Conservation (phyloP, 1,140 invertebrate genomes). For the Drosophila ananassae region DNA sequence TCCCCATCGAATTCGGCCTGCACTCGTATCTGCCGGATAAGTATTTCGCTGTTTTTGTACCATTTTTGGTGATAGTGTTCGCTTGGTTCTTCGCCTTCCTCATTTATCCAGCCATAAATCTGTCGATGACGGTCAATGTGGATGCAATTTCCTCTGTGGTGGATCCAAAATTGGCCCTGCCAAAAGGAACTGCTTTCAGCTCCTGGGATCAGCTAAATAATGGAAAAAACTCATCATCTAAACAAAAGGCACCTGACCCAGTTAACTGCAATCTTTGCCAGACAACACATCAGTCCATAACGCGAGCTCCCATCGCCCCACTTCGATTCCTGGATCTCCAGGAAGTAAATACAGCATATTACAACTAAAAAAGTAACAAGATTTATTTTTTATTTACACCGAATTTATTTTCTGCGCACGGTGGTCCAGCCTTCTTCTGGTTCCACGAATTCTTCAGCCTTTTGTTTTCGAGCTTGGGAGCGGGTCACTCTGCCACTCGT, state of each 20-base stretch:
- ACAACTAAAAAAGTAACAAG: conserved; percentile 57
- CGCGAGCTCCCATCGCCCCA: conserved; percentile 60
- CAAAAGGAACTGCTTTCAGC: conserved; percentile 45
- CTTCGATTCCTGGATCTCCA: conserved; percentile 71
- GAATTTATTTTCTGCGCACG: conserved; percentile 85
- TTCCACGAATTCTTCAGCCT: conserved; percentile 85
- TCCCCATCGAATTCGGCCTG: conserved; percentile 90
- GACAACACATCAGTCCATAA: conserved; percentile 43
- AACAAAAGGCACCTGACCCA: background rate
- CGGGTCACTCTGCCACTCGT: conserved; percentile 61
- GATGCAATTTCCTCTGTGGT: conserved; percentile 89
- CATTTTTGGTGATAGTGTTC: conserved; percentile 90
- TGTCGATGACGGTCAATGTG: conserved; percentile 89
- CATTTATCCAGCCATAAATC: conserved; percentile 93
- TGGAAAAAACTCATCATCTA: background rate
- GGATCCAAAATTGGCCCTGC: conserved; percentile 85
- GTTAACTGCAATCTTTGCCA: conserved; percentile 51
- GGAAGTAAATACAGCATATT: conserved; percentile 71
- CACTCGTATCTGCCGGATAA: conserved; percentile 92
- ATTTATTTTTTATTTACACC: conserved; percentile 4
- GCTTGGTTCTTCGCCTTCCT: conserved; percentile 91
- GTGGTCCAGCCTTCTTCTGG: conserved; percentile 86
- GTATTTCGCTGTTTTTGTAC: conserved; percentile 94
- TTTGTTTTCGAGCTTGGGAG: conserved; percentile 66
- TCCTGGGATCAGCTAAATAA: conserved; percentile 51